Conservation (phyloP, 1,140 invertebrate species). For the Trichomalopsis sarcophagae region DNA sequence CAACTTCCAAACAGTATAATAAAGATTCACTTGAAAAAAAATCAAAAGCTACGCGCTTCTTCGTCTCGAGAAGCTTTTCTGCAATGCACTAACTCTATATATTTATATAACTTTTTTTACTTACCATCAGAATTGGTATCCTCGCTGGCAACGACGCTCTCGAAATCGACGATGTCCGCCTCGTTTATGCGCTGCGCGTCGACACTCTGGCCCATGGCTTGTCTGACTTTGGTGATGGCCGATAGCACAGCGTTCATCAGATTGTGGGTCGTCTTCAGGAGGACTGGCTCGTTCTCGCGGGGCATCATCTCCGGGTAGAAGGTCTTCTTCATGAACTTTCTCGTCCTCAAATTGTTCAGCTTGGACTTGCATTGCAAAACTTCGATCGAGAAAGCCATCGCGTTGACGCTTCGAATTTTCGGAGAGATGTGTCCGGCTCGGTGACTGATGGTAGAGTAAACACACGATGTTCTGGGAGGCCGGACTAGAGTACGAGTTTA, state of each 20-base stretch:
- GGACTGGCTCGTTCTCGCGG: not conserved
- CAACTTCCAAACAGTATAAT: no score
- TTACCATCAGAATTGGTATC: slow-evolving; percentile 22
- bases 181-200: not conserved
- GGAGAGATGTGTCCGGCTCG: not conserved
- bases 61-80: no score
- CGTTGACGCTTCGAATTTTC: not conserved
- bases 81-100: no score
- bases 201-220: not conserved
- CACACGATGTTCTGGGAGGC: not conserved
- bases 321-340: not conserved
- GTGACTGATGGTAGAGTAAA: not conserved
- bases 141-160: not conserved
- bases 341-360: slow-evolving; percentile 2
- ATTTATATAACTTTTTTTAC: not conserved
- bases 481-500: no score
- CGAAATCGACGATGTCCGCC: not conserved
- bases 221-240: not conserved
- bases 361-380: slow-evolving; percentile 40
- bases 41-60: no score
- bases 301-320: slow-evolving; percentile 16
- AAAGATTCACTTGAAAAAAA: no score
- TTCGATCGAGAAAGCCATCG: slow-evolving; percentile 32
- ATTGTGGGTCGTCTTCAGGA: not conserved
- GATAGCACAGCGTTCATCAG: not conserved